phyloP scores from a whole-genome alignment of 92 coral and sea anemone genomes.

The Heteractis magnifica region DNA sequence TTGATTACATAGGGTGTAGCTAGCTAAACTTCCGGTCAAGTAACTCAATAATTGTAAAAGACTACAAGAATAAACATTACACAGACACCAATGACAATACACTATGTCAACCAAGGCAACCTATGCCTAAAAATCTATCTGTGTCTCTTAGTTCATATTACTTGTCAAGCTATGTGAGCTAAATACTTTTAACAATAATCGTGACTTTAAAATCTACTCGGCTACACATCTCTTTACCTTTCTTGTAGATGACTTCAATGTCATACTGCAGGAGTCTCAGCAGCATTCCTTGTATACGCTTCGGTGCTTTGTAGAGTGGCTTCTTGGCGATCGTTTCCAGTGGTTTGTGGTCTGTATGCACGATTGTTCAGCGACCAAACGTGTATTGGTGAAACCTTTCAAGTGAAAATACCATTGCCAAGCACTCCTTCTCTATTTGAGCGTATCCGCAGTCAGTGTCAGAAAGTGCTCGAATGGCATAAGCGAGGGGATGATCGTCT shows the following conservation, averaged over 20 bases:
- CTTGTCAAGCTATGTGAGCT: too few species aligned
- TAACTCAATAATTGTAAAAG: too few species aligned
- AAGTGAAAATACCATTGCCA: conserved; percentile 43
- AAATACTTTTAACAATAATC: too few species aligned
- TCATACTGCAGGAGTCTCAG: conserved; percentile 47
- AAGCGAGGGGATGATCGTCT: conserved; percentile 47
- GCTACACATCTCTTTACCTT: too few species aligned
- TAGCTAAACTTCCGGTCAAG: too few species aligned
- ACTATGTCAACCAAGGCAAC: too few species aligned
- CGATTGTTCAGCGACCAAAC: conserved; percentile 33
- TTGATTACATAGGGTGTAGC: too few species aligned
- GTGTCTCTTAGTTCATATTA: too few species aligned
- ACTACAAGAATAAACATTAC: too few species aligned
- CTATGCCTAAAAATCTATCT: too few species aligned
- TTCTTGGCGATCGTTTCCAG: conserved; percentile 44
- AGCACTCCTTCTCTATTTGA: conserved; percentile 37
- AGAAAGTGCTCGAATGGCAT: conserved; percentile 36
- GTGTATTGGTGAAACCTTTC: conserved; percentile 46
- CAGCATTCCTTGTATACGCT: conserved; percentile 50
- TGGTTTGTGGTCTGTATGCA: conserved; percentile 59
- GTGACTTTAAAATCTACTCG: too few species aligned
- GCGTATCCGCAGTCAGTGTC: conserved; percentile 34
- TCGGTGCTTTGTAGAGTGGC: conserved; percentile 45
- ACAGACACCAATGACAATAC: too few species aligned
- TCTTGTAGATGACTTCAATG: conserved; percentile 31